Evolutionary conservation across 2,888 invertebrate species (phyloP).

Genomic region (Morpho helenor): DNA sequence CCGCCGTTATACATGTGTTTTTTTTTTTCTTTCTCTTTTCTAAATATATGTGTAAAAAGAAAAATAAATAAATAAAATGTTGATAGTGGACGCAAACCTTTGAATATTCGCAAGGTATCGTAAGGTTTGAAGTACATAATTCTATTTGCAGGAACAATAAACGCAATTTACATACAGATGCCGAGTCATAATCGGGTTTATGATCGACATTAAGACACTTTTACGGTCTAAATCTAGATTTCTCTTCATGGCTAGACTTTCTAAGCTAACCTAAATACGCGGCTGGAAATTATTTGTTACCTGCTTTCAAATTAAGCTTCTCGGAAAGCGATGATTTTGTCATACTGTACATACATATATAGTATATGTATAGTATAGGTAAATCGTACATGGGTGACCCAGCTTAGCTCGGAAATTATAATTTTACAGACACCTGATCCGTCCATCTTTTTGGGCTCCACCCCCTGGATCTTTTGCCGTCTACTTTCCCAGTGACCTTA

Average conservation of each 20-base stretch:
- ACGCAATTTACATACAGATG: conserved; percentile 20
- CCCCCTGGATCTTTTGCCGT: no score
- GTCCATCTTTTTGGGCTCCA: no score
- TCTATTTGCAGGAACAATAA: conserved; percentile 23
- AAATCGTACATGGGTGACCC: no score
- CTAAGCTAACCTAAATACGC: conserved; percentile 39
- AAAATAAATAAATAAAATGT: no score
- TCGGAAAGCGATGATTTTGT: conserved; percentile 18
- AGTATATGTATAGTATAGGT: no score
- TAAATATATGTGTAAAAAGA: no score
- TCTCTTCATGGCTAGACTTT: conserved; percentile 38
- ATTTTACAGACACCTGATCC: no score
- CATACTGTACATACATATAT: no score
- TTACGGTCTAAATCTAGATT: conserved; percentile 43
- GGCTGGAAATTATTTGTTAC: conserved; percentile 31
- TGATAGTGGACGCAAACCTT: background rate
- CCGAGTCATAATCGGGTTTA: conserved; percentile 24
- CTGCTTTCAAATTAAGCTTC: conserved; percentile 30
- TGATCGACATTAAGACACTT: conserved; percentile 35
- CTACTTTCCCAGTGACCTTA: no score
- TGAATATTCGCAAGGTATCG: background rate
- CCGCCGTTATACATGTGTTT: no score
- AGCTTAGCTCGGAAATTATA: no score
- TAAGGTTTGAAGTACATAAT: conserved; percentile 6
- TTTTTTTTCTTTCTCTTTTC: no score